Conservation (phyloP, 2,113 vertebrate species). For the Dermatemys mawii region DNA sequence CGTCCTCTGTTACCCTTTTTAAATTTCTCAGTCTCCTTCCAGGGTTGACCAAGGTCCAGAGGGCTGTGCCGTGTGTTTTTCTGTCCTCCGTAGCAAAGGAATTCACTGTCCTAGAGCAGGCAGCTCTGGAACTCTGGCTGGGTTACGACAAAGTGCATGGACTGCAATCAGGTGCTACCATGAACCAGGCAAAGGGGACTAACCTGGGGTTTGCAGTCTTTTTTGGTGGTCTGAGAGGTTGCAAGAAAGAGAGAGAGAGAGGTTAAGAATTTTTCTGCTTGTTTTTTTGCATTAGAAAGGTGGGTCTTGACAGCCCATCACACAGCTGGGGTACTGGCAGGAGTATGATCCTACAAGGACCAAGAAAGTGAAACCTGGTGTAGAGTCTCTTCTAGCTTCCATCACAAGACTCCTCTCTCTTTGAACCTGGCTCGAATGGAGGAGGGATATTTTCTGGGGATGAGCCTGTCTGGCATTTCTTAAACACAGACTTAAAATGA, state of each 20-base stretch:
- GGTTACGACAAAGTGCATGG: neutral
- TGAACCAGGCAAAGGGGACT: neutral
- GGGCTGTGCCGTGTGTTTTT: neutral
- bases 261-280: constrained; percentile 10
- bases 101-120: neutral
- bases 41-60: neutral
- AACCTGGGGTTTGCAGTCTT: neutral
- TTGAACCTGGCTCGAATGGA: accelerated
- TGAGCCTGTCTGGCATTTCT: accelerated
- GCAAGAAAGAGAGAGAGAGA: constrained; percentile 12
- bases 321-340: neutral
- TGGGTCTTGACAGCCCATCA: neutral
- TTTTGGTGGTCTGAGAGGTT: neutral
- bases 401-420: neutral
- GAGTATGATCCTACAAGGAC: neutral
- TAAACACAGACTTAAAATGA: accelerated
- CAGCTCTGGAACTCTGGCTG: accelerated
- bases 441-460: neutral
- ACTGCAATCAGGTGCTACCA: neutral
- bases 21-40: neutral
- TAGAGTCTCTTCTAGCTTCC: neutral
- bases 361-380: neutral
- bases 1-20: neutral
- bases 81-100: neutral
- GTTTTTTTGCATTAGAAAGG: neutral